Evolutionary conservation across 2,888 invertebrate species (phyloP).

Genomic region (Aquatica leii): DNA sequence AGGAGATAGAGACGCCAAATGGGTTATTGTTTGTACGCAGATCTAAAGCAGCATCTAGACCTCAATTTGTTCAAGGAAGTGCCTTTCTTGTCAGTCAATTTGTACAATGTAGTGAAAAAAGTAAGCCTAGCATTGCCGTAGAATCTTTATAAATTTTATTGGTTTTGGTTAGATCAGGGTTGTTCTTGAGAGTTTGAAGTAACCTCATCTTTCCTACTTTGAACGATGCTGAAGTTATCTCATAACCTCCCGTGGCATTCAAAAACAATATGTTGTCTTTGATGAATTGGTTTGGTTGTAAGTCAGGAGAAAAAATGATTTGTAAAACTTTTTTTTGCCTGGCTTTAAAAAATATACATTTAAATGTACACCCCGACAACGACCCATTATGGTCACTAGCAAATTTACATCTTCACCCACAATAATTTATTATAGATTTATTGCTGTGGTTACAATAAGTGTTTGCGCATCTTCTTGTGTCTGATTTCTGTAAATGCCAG

Average conservation of each 20-base stretch:
- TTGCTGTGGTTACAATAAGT: constrained; percentile 12
- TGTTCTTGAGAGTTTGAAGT: constrained; percentile 9
- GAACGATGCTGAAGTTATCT: constrained; percentile 19
- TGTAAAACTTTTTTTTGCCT: constrained; percentile 10
- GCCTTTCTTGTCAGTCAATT: neutral
- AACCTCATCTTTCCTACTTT: constrained; percentile 20
- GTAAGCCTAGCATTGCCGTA: neutral
- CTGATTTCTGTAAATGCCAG: constrained; percentile 12
- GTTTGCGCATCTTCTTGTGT: neutral
- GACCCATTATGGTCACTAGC: constrained; percentile 16
- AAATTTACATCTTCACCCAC: constrained; percentile 9
- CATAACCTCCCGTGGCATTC: constrained; percentile 14
- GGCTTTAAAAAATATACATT: constrained; percentile 17
- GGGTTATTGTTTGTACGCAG: neutral
- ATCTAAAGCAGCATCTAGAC: neutral
- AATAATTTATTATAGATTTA: neutral
- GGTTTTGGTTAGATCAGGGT: neutral
- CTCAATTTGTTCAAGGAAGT: neutral
- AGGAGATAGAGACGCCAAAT: neutral
- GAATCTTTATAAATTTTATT: constrained; percentile 3
- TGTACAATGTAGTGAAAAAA: constrained; percentile 1
- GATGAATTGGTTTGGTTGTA: constrained; percentile 4
- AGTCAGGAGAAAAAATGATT: constrained; percentile 18
- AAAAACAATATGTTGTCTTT: constrained; percentile 15
- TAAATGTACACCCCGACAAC: constrained; percentile 12